A percentile compares a stretch with the other conserved stretches of the same genome.
Conservation (phyloP, 2,888 invertebrate genomes). For the Tenthredo mesomela region DNA sequence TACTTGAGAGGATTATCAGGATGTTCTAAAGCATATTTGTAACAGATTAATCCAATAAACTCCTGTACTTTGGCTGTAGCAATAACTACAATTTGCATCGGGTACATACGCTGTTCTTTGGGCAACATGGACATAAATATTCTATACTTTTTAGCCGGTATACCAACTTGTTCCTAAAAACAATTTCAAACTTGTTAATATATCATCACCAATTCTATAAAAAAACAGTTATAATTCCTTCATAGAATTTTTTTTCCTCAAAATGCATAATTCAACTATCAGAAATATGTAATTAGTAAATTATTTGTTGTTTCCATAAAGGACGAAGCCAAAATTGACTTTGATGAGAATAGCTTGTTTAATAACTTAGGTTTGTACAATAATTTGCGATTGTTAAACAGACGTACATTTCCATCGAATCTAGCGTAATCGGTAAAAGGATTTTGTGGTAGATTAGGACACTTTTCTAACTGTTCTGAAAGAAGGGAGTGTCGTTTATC, state of each 20-base stretch:
- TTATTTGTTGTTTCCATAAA: constrained; percentile 38
- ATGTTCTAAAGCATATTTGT: constrained; percentile 83
- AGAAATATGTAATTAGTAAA: not conserved
- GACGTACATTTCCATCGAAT: constrained; percentile 89
- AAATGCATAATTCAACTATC: too few species aligned
- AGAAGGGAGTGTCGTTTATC: constrained; percentile 82
- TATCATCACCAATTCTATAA: not conserved
- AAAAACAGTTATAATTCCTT: not conserved
- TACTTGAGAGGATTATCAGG: constrained; percentile 76
- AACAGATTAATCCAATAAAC: constrained; percentile 95
- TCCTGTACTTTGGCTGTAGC: constrained; percentile 93
- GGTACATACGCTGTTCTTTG: constrained; percentile 90
- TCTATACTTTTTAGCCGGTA: constrained; percentile 90
- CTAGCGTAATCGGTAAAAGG: constrained; percentile 94
- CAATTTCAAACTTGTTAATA: constrained; percentile 51
- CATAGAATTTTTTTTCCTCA: too few species aligned
- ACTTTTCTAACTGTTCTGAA: constrained; percentile 87
- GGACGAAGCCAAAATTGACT: not conserved
- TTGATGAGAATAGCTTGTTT: not conserved
- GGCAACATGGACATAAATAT: constrained; percentile 95
- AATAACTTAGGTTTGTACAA: not conserved
- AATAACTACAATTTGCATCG: constrained; percentile 89
- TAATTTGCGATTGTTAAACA: not conserved
- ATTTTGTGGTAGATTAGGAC: constrained; percentile 88
- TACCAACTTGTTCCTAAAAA: constrained; percentile 84